Evolutionary conservation across 2,797 vertebrate species (phyloP), one percentile per base, ranked within the genome.

Genomic region (Chiropotes sagulatus): DNA sequence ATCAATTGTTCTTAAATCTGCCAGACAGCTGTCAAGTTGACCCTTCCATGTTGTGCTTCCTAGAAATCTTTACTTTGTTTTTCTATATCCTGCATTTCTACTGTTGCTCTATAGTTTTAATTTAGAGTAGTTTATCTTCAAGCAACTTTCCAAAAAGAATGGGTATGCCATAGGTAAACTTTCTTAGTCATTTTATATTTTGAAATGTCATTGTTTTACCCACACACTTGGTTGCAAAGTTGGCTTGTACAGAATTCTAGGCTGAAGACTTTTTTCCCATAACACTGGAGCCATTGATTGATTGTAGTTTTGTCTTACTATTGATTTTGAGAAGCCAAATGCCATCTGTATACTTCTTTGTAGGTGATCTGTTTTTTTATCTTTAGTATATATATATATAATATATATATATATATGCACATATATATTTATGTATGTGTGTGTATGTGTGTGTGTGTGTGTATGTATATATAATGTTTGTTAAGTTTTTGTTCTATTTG

Each of bases 201-300:
- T 36, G 48, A 92, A 73, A 82, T 46, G 26, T 33, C 17, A 79
- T 78, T 58, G 19, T 67, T 75, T 67, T 75, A 39, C 15, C 19
- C 2, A 50, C 33, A 90, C 4, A 44, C 2, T 80, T 90, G 24
- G 12, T 67, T 82, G 10, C 36, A 70, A 87, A 86, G 26, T 72
- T 93, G 13, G 11, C 86, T 89, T 88, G 52, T 36, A 46, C 13
- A 67, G 20, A 93, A 79, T 82, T 93, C 6, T 73, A 41, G 11
- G 20, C 7, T 88, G 52, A 54, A 57, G 26, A 90, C 14, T 67
- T 48, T 50, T 67, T 33, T 24, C 19, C 41, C 33, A 33, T 50
- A 75, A 84, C 10, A 91, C 2, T 54, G 17, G 67, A 86, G 28
- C 1, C 44, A 44, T 22, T 36, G 12, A 73, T 54, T 44, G 20